A percentile compares a stretch with the other conserved stretches of the same genome.
These are phyloP conservation scores for Clistopyga incitator DNA, from an alignment of 2,888 invertebrate species.

Conservation along the genomic window DNA sequence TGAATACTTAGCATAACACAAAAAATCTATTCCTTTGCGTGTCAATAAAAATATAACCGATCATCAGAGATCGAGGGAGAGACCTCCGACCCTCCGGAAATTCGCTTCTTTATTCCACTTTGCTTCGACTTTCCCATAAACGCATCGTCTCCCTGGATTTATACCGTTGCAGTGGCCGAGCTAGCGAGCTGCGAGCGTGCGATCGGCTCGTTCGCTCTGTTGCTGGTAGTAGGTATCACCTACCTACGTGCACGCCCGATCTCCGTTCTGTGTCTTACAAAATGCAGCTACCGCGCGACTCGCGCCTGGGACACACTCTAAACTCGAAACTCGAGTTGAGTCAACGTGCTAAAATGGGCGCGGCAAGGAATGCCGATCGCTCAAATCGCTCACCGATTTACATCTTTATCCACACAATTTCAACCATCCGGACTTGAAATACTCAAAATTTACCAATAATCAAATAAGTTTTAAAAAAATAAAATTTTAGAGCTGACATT, in stretches of 20 bases:
- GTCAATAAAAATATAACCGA: not conserved
- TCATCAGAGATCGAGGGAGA: conserved; percentile 18
- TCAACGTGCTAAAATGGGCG: conserved; percentile 81
- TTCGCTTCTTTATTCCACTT: conserved; percentile 55
- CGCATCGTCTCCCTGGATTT: conserved; percentile 68
- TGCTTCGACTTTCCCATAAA: conserved; percentile 72
- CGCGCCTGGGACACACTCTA: conserved; percentile 71
- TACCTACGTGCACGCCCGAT: conserved; percentile 35
- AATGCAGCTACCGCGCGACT: conserved; percentile 57
- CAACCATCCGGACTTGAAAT: not conserved
- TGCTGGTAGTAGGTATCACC: conserved; percentile 15
- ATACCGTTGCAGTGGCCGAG: conserved; percentile 66
- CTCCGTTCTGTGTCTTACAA: conserved; percentile 38
- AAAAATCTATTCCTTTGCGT: no score
- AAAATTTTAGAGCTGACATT: no score
- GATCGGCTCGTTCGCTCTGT: conserved; percentile 47
- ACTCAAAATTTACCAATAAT: not conserved
- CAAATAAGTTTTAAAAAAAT: not conserved
- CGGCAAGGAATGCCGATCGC: conserved; percentile 82
- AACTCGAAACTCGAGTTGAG: conserved; percentile 79
- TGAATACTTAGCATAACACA: not conserved
- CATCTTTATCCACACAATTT: conserved; percentile 36
- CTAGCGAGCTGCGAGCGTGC: conserved; percentile 55
- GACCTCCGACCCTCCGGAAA: conserved; percentile 14
- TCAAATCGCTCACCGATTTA: conserved; percentile 70